A percentile compares a stretch with the other conserved stretches of the same genome.
Evolutionary conservation across 2,888 invertebrate genomes (phyloP).

Genomic region (Schizotus pectinicornis): DNA sequence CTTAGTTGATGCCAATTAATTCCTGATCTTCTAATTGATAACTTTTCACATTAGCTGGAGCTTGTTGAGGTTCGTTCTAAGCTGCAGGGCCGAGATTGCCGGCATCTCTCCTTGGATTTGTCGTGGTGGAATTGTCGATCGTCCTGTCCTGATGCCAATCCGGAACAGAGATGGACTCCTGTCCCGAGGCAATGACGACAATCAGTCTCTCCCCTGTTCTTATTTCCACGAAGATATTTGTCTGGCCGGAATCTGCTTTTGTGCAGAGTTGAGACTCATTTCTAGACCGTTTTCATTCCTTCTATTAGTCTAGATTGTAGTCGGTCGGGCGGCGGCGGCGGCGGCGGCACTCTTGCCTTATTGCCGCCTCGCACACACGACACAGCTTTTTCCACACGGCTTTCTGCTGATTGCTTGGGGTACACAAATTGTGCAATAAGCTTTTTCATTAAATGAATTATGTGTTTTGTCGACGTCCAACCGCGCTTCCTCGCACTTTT

Average conservation of each 20-base stretch:
- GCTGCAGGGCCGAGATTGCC: too few species aligned
- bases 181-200: constrained; percentile 58
- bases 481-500: too few species aligned
- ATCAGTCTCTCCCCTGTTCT: constrained; percentile 56
- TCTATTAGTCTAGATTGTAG: constrained; percentile 49
- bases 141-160: constrained; percentile 45
- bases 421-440: constrained; percentile 40
- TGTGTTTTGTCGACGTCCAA: constrained; percentile 28
- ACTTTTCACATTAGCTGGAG: too few species aligned
- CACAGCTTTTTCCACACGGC: constrained; percentile 22
- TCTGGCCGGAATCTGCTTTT: constrained; percentile 50
- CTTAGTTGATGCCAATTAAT: too few species aligned
- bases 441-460: constrained; percentile 40
- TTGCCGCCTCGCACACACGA: constrained; percentile 22
- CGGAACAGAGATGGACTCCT: constrained; percentile 53
- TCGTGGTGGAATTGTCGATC: constrained; percentile 44
- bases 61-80: too few species aligned
- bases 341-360: constrained; percentile 36
- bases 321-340: constrained; percentile 37
- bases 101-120: too few species aligned
- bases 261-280: constrained; percentile 49
- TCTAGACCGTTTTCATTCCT: constrained; percentile 46
- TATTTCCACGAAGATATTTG: constrained; percentile 56
- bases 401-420: constrained; percentile 39
- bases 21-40: too few species aligned